These are phyloP conservation scores for Oxyura jamaicensis DNA, from an alignment of 2,113 vertebrate genomes.

Conservation along the genomic window DNA sequence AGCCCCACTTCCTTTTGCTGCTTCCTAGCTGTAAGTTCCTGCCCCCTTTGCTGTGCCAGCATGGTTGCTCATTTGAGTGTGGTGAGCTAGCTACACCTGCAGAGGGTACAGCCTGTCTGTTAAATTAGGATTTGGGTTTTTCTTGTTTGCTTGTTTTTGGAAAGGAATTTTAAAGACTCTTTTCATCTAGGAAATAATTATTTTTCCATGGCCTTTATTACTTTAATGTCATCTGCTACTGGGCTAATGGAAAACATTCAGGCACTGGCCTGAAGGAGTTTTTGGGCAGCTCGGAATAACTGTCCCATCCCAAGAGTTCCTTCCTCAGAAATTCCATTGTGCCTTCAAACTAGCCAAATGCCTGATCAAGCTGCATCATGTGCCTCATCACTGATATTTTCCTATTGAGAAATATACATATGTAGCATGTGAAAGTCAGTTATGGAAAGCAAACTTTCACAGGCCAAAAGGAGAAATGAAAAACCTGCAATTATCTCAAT, in stretches of 20 bases:
- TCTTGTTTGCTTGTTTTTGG: background rate
- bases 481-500: background rate
- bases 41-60: background rate
- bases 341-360: background rate
- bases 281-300: background rate
- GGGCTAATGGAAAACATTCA: background rate
- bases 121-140: background rate
- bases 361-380: background rate
- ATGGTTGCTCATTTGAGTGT: background rate
- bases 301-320: background rate
- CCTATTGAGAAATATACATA: background rate
- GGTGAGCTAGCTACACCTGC: background rate
- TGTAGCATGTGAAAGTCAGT: conserved; percentile 17
- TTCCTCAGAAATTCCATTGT: background rate
- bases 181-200: background rate
- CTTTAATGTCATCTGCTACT: background rate
- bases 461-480: conserved; percentile 33
- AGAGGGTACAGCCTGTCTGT: background rate
- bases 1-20: background rate
- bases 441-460: conserved; percentile 4
- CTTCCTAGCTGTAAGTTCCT: background rate
- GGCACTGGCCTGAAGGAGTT: background rate
- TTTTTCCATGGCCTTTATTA: background rate
- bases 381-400: background rate
- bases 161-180: background rate